Conservation (phyloP, 2,113 vertebrate genomes). For the Pitta sordida region DNA sequence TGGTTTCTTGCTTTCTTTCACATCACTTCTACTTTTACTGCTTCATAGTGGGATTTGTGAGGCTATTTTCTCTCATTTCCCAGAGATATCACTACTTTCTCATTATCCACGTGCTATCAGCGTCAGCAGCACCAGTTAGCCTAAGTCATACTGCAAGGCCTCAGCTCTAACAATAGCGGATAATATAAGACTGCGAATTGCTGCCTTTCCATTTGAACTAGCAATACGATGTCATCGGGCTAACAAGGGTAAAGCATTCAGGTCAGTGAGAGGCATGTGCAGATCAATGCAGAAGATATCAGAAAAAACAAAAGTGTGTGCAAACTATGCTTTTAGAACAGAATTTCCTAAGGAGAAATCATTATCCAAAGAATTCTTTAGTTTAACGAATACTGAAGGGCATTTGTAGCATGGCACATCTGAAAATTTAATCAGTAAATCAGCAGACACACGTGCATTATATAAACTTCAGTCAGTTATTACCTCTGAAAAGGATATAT, state of each 20-base stretch:
- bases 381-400: background rate
- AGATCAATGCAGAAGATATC: background rate
- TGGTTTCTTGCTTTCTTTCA: background rate
- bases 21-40: background rate
- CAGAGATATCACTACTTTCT: background rate
- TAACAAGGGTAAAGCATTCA: background rate
- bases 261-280: background rate
- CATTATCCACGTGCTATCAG: background rate
- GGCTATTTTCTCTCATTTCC: background rate
- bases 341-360: background rate
- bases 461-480: background rate
- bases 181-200: background rate
- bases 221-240: background rate
- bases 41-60: background rate
- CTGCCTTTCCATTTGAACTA: background rate
- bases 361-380: background rate
- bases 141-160: background rate
- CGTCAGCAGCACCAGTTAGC: background rate
- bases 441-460: background rate
- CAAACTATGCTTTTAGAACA: background rate
- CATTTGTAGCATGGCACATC: background rate
- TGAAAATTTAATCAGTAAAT: background rate
- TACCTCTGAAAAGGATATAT: background rate
- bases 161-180: background rate
- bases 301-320: background rate